Evolutionary conservation across 2,797 vertebrate genomes (phyloP).

Genomic region (Chiropotes sagulatus): DNA sequence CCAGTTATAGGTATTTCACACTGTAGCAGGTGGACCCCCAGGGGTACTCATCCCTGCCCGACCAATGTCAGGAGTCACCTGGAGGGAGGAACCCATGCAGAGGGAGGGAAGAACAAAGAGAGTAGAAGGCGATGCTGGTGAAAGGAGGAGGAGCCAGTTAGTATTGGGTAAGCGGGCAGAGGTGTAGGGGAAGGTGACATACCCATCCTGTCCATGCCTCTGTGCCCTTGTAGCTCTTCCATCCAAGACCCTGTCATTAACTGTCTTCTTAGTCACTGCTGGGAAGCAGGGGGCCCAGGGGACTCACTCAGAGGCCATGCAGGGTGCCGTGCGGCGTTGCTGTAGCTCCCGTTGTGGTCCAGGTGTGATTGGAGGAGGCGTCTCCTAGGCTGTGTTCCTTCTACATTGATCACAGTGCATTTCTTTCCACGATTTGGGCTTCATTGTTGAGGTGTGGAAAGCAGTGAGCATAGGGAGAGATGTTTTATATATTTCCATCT

Average conservation of each 20-base stretch:
- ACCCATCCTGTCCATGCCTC: accelerated
- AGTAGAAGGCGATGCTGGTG: neutral
- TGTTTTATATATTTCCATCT: neutral
- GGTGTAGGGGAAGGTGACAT: accelerated
- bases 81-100: neutral
- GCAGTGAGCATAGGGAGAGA: too few species aligned
- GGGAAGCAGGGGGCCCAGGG: accelerated
- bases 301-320: accelerated
- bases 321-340: accelerated
- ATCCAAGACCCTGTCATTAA: neutral
- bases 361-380: neutral
- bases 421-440: neutral
- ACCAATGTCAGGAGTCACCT: too few species aligned
- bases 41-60: neutral
- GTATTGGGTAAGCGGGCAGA: neutral
- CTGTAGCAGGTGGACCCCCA: neutral
- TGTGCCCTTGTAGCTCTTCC: neutral
- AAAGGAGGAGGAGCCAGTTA: neutral
- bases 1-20: neutral
- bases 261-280: too few species aligned
- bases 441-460: neutral
- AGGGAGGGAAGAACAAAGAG: neutral
- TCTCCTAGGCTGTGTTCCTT: accelerated
- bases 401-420: neutral
- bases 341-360: accelerated